These are phyloP conservation scores for Sebastes trivittatus DNA, from an alignment of 2,797 vertebrate genomes.

Conservation along the genomic window DNA sequence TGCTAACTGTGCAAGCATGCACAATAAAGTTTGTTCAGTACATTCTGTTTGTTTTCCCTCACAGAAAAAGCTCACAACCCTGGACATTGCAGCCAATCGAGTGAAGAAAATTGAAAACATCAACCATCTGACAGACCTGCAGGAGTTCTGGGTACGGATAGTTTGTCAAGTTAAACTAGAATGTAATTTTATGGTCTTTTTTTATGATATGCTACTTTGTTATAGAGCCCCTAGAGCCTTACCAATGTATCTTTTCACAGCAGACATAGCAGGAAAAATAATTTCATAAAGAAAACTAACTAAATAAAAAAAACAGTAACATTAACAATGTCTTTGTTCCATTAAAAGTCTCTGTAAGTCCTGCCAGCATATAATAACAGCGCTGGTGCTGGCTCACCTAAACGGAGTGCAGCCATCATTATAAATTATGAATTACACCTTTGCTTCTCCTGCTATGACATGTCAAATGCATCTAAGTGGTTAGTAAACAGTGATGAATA, in stretches of 20 bases:
- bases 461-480: not conserved
- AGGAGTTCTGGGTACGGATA: slow-evolving; percentile 95
- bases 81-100: slow-evolving; percentile 96
- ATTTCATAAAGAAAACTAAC: not conserved
- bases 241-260: not conserved
- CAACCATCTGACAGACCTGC: slow-evolving; percentile 93
- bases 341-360: not conserved
- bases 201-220: not conserved
- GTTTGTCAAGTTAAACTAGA: not conserved
- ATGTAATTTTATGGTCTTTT: not conserved
- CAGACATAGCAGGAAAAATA: not conserved
- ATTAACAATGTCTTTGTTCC: not conserved
- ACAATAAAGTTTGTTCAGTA: not conserved
- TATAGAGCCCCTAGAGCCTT: not conserved
- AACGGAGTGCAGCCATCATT: not conserved
- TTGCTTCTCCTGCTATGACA: not conserved
- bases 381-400: not conserved
- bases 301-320: not conserved
- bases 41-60: slow-evolving; percentile 20
- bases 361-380: not conserved
- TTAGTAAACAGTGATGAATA: not conserved
- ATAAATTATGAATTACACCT: not conserved
- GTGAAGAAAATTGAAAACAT: slow-evolving; percentile 99
- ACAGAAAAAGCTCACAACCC: slow-evolving; percentile 96
- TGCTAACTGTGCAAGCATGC: not conserved